phyloP scores from a whole-genome alignment of 2,113 vertebrate species.

The Notiomystis cincta region DNA sequence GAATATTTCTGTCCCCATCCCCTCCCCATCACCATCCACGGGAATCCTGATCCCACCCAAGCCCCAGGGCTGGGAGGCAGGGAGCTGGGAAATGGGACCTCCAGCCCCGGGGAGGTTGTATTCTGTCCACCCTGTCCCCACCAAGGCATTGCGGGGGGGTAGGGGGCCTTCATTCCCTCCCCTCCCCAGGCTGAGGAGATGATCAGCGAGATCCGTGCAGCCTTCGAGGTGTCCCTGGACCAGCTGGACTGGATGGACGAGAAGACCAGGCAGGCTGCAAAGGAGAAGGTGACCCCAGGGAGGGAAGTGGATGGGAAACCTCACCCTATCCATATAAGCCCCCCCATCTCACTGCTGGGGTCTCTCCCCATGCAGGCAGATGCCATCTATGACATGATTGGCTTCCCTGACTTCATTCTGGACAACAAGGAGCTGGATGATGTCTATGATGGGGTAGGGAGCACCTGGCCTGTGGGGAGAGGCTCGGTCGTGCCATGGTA shows the following conservation, averaged over 20 bases:
- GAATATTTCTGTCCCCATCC: conserved; percentile 26
- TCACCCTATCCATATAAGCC: background rate
- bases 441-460: conserved; percentile 90
- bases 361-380: conserved; percentile 78
- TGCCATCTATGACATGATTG: conserved; percentile 97
- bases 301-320: background rate
- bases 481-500: background rate
- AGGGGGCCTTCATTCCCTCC: background rate
- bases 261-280: conserved; percentile 86
- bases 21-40: accelerated
- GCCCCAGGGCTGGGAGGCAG: background rate
- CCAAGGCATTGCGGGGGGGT: accelerated
- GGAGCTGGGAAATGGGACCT: background rate
- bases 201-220: conserved; percentile 89
- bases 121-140: background rate
- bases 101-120: accelerated
- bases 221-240: conserved; percentile 86
- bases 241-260: conserved; percentile 91
- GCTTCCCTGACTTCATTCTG: conserved; percentile 96
- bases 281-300: conserved; percentile 83
- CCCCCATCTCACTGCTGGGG: background rate
- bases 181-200: conserved; percentile 87
- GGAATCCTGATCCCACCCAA: background rate
- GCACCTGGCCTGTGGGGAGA: background rate
- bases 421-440: conserved; percentile 94